phyloP scores from a whole-genome alignment of 2,113 vertebrate species.

The Chunga burmeisteri region DNA sequence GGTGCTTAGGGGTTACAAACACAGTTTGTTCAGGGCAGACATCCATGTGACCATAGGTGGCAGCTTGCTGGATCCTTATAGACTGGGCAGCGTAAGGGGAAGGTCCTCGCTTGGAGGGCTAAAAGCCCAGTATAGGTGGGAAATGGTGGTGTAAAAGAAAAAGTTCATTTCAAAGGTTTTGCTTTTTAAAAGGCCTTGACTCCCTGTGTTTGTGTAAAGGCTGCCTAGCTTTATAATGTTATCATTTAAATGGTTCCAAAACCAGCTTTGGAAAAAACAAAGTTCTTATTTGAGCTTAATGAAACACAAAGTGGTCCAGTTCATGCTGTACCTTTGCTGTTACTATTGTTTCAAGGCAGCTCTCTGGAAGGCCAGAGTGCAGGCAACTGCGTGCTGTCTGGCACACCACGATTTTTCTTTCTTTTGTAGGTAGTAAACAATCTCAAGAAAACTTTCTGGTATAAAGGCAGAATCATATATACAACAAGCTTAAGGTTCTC shows the following conservation, averaged over 20 bases:
- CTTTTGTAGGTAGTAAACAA: not conserved
- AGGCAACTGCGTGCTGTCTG: not conserved
- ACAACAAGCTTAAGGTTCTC: not conserved
- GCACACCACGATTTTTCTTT: not conserved
- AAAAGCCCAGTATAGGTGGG: not conserved
- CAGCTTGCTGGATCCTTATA: not conserved
- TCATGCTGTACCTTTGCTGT: constrained; percentile 14
- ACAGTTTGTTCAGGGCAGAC: not conserved
- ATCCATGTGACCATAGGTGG: accelerated
- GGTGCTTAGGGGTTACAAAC: not conserved
- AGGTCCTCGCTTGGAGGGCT: not conserved
- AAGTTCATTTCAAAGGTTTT: not conserved
- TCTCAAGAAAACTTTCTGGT: not conserved
- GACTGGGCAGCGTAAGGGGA: not conserved
- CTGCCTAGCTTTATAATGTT: not conserved
- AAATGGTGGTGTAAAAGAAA: not conserved
- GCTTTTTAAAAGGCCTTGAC: not conserved
- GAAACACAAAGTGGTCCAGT: not conserved
- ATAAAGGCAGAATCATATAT: not conserved
- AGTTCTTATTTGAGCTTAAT: constrained; percentile 2
- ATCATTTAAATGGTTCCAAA: not conserved
- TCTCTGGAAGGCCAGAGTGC: not conserved
- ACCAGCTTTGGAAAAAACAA: not conserved
- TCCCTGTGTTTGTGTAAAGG: not conserved
- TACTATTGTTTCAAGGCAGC: constrained; percentile 39